phyloP scores from a whole-genome alignment of 2,888 invertebrate genomes.

The Troglohyphantes excavatus region DNA sequence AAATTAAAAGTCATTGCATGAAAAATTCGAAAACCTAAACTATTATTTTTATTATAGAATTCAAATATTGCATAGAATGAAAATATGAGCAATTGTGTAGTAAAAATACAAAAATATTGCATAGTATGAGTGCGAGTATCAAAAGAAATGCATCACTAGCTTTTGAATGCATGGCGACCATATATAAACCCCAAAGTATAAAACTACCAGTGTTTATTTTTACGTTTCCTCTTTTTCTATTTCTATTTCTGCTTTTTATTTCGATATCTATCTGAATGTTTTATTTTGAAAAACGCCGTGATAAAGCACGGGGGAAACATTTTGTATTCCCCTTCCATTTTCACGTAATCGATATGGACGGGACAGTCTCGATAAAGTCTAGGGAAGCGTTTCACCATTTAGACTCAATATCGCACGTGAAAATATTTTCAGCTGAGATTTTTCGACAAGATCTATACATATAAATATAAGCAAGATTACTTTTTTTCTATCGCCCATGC shows the following conservation, averaged over 20 bases:
- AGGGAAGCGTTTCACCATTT: not conserved
- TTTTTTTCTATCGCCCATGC: conserved; percentile 4
- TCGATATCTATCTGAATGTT: not conserved
- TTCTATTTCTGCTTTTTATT: not conserved
- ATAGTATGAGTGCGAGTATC: too few species aligned
- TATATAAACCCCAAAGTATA: not conserved
- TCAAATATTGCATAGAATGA: too few species aligned
- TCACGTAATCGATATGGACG: not conserved
- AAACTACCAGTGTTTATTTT: not conserved
- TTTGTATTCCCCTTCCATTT: not conserved
- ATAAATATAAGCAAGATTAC: conserved; percentile 15
- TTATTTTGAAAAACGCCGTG: conserved; percentile 1
- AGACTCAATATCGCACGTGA: not conserved
- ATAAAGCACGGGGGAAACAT: not conserved
- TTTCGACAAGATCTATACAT: not conserved
- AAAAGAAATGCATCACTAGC: too few species aligned
- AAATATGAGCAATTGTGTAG: too few species aligned
- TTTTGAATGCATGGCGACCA: too few species aligned
- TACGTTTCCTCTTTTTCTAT: not conserved
- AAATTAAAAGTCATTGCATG: too few species aligned
- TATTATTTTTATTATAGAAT: too few species aligned
- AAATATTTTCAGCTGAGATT: conserved; percentile 7
- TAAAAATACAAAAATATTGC: too few species aligned
- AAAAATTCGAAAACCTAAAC: too few species aligned
- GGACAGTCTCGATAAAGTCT: not conserved